phyloP scores from a whole-genome alignment of 2,113 vertebrate species.

The Cepphus grylle region DNA sequence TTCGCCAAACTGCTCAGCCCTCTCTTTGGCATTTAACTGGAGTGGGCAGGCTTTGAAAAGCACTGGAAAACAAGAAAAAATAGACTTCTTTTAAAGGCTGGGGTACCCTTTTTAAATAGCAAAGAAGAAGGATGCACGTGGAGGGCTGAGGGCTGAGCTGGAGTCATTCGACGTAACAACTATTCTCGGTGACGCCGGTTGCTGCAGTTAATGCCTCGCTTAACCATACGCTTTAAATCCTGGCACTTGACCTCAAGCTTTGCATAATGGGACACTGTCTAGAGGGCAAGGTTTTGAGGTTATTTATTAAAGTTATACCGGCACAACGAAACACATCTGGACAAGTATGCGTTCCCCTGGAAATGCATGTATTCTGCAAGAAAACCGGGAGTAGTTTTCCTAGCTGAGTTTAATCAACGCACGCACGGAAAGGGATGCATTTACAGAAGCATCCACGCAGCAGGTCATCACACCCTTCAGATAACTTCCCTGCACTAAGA shows the following conservation, averaged over 20 bases:
- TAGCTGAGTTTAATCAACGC: background rate
- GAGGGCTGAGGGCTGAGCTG: background rate
- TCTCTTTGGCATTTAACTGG: background rate
- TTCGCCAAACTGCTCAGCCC: background rate
- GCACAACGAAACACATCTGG: background rate
- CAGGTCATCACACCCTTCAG: background rate
- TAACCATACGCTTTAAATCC: background rate
- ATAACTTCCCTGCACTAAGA: background rate
- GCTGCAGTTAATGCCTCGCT: background rate
- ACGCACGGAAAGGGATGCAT: background rate
- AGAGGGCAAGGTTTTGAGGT: background rate
- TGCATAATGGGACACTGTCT: background rate
- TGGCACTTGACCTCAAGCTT: background rate
- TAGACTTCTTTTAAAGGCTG: background rate
- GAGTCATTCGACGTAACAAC: background rate
- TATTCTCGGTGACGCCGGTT: background rate
- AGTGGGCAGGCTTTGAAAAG: background rate
- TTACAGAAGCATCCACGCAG: background rate
- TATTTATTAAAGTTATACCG: background rate
- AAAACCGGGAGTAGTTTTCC: background rate
- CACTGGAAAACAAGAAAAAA: background rate
- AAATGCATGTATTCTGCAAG: background rate
- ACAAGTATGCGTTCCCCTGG: background rate
- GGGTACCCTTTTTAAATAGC: background rate
- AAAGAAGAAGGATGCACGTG: background rate